Percentiles rank a stretch among this genome's conserved stretches.
Conservation (phyloP, 2,797 vertebrate genomes). For the Emys orbicularis region DNA sequence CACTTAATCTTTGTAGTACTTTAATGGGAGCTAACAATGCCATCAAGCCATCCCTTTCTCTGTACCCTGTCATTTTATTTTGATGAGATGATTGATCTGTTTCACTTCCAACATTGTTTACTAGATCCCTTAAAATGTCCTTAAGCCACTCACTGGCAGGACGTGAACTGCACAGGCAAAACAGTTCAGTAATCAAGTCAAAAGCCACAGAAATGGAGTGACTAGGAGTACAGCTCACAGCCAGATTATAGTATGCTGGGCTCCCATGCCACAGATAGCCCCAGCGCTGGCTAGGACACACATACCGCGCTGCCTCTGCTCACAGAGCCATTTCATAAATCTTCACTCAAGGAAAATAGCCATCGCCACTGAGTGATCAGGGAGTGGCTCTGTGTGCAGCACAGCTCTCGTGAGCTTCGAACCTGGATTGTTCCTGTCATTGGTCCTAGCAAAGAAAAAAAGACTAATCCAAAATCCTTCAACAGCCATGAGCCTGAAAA, state of each 20-base stretch:
- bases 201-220: neutral
- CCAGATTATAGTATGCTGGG: neutral
- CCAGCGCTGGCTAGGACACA: neutral
- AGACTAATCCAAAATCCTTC: neutral
- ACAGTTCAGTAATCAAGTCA: neutral
- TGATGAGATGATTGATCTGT: neutral
- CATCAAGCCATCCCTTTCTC: neutral
- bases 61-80: neutral
- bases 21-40: neutral
- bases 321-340: neutral
- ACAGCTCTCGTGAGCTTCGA: neutral
- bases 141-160: neutral
- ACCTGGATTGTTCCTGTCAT: no score
- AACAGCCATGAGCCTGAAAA: neutral
- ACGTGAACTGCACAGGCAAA: neutral
- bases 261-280: neutral
- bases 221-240: neutral
- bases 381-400: neutral
- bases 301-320: neutral
- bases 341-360: neutral
- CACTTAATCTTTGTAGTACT: neutral
- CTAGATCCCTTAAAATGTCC: neutral
- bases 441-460: neutral
- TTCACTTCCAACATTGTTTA: neutral
- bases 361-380: neutral